A percentile compares a stretch with the other conserved stretches of the same genome.
Evolutionary conservation across 2,113 vertebrate genomes (phyloP).

Genomic region (Pomatostomus ruficeps): DNA sequence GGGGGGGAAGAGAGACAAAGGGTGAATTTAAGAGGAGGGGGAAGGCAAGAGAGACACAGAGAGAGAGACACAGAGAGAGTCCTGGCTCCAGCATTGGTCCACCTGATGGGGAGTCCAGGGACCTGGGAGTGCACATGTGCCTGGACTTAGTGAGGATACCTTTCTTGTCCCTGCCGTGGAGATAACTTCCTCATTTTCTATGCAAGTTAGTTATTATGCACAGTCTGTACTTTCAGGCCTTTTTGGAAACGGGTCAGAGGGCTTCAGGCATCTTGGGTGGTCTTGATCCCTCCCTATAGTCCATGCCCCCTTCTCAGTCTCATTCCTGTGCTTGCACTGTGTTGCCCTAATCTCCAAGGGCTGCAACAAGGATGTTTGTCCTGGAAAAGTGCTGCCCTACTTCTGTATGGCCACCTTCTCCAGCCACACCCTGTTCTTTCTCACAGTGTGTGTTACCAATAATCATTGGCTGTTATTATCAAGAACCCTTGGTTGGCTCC

Average conservation of each 20-base stretch:
- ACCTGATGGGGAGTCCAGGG: neutral
- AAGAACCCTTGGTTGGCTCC: neutral
- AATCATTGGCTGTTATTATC: neutral
- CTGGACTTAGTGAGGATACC: neutral
- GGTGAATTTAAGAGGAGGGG: neutral
- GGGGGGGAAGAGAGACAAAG: too few species aligned
- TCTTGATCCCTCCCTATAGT: neutral
- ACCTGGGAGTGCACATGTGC: fast-evolving
- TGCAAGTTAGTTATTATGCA: neutral
- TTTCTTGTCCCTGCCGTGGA: neutral
- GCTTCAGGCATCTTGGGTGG: neutral
- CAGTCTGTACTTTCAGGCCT: neutral
- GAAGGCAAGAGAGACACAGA: neutral
- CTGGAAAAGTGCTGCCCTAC: neutral
- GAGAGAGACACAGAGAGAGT: neutral
- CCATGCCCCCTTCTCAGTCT: neutral
- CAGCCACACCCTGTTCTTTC: neutral
- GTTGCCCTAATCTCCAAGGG: neutral
- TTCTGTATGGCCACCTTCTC: neutral
- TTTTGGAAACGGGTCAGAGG: neutral
- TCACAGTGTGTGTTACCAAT: neutral
- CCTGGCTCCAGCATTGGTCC: too few species aligned
- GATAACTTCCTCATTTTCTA: neutral
- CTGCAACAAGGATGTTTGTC: neutral
- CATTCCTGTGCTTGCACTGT: neutral